A percentile compares a stretch with the other conserved stretches of the same genome.
Conservation (phyloP, 2,888 invertebrate species). For the Julus scanicus region DNA sequence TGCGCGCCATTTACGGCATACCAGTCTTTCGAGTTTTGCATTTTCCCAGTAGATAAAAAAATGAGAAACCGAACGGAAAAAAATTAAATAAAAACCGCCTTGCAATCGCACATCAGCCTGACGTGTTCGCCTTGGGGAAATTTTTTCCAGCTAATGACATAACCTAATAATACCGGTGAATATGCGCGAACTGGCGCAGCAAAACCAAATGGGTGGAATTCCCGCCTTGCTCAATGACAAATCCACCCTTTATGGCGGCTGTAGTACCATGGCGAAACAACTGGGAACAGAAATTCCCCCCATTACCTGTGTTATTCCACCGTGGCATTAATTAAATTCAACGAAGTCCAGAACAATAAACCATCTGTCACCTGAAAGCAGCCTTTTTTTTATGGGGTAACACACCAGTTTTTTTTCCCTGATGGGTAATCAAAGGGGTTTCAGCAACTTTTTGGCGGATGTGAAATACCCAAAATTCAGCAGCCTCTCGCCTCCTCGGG, state of each 20-base stretch:
- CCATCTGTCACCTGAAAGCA: not conserved
- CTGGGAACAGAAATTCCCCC: not conserved
- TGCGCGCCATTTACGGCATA: not conserved
- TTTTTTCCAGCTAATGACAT: not conserved
- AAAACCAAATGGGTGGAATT: not conserved
- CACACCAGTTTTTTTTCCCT: no score
- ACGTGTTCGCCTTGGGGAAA: conserved; percentile 19
- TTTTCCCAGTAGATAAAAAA: not conserved
- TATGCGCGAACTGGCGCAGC: not conserved
- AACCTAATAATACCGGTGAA: not conserved
- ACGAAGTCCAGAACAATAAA: not conserved
- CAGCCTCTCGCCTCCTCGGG: not conserved
- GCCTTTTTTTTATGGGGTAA: not conserved
- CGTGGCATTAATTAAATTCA: not conserved
- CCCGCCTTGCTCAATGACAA: not conserved
- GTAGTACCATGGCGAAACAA: not conserved
- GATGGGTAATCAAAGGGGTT: not conserved
- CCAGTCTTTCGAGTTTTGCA: not conserved
- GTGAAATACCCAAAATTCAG: not conserved
- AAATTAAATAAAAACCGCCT: no score
- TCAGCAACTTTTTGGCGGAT: not conserved
- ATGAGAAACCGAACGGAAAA: no score
- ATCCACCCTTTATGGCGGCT: not conserved
- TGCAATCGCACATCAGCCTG: not conserved
- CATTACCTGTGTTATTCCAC: not conserved